phyloP scores from a whole-genome alignment of 2,797 vertebrate species.

The Amblyopsis hoosieri region DNA sequence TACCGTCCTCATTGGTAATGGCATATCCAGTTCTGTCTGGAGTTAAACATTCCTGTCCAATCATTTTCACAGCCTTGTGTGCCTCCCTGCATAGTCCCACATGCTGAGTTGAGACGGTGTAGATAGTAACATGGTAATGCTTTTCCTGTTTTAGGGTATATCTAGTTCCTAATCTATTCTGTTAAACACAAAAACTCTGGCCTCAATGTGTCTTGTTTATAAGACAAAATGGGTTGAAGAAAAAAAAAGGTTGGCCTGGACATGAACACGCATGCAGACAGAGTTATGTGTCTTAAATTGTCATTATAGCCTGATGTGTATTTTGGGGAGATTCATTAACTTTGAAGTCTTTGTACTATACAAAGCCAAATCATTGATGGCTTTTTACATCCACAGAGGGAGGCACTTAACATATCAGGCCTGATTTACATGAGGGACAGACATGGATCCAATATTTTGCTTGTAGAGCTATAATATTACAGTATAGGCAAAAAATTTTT shows the following conservation, averaged over 20 bases:
- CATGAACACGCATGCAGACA: no score
- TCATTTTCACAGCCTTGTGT: conserved; percentile 38
- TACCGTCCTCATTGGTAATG: conserved; percentile 24
- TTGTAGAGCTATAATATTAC: conserved; percentile 1
- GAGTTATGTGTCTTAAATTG: background rate
- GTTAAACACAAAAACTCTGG: no score
- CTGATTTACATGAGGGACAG: conserved; percentile 13
- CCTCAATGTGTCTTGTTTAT: no score
- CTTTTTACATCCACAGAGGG: conserved; percentile 20
- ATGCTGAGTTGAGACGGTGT: conserved; percentile 11
- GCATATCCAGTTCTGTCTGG: conserved; percentile 36
- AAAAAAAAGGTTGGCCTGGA: background rate
- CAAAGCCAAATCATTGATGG: conserved; percentile 39
- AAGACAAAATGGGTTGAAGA: background rate
- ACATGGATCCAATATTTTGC: background rate
- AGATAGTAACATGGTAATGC: no score
- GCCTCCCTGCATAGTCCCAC: conserved; percentile 18
- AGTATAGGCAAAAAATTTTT: no score
- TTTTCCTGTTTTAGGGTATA: no score
- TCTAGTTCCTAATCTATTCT: no score
- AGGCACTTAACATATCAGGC: conserved; percentile 31
- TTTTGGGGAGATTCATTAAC: conserved; percentile 18
- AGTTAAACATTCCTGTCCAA: conserved; percentile 18
- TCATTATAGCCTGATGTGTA: conserved; percentile 11
- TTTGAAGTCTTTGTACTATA: conserved; percentile 38